phyloP scores from a whole-genome alignment of 2,797 vertebrate species.

The Buphagus erythrorhynchus region DNA sequence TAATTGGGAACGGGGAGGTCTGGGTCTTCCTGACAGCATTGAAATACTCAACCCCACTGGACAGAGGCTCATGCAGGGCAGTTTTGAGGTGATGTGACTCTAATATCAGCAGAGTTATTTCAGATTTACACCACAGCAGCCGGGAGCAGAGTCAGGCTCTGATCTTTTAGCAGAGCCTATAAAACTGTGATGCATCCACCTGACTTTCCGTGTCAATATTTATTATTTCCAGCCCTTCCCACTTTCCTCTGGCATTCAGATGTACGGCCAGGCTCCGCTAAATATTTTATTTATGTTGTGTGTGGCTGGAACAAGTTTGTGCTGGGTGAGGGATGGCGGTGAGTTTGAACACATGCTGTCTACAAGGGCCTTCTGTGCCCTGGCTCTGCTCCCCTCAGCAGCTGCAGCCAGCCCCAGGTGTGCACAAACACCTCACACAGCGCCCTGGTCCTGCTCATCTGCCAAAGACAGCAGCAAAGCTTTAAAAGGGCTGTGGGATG shows the following conservation, averaged over 20 bases:
- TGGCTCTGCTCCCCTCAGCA: background rate
- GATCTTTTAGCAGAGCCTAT: background rate
- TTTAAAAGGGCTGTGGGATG: background rate
- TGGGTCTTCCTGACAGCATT: background rate
- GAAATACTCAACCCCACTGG: background rate
- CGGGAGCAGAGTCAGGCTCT: background rate
- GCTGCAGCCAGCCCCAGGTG: background rate
- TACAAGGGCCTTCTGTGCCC: background rate
- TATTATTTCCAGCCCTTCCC: background rate
- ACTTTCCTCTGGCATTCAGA: background rate
- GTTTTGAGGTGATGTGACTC: background rate
- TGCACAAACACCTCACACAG: background rate
- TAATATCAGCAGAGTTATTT: rapidly evolving
- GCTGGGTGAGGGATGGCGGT: background rate
- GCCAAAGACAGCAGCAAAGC: background rate
- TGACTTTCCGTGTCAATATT: background rate
- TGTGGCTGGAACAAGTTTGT: background rate
- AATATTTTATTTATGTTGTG: background rate
- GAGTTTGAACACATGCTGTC: rapidly evolving
- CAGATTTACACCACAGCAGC: background rate
- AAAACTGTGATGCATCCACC: background rate
- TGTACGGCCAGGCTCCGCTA: background rate
- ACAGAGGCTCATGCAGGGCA: background rate
- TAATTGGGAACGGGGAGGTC: background rate
- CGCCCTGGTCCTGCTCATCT: rapidly evolving